Base-by-base conservation (phyloP, 1,140 invertebrate genomes). In the Camponotus floridanus region DNA sequence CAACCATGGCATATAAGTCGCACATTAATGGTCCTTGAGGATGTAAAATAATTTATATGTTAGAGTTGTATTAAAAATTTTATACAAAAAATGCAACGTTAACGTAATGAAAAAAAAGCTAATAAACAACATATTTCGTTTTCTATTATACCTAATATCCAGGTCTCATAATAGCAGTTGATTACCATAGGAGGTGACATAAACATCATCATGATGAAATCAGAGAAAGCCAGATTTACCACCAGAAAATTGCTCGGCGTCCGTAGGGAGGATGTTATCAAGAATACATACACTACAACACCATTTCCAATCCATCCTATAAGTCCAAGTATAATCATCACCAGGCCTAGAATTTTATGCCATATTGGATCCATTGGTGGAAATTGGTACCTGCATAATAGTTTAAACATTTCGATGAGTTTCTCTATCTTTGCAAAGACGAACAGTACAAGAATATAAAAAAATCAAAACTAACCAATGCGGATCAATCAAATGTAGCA, bases 81-180 rank as follows among this genome's bases (percentile, higher is more conserved):
- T 18, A 39, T 36, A 48, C 8, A 18, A 18, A 51, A 42, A 21
- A 74, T 8, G 18, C 21, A 74, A 55, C 6, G 36, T 36, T 48
- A 15, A 65, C 59, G n/a, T 59, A 5, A 76, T 57, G 0, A 33
- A 62, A 62, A 26, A 8, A 26, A 57, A 15, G 15, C 15, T 15
- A 51, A 1, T 51, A 51, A 51, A 42, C 5, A 6, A 26, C 26
- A 26, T 26, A 26, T 26, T 26, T 26, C 11, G 42, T 9, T 71
- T 59, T 59, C 18, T 42, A 65, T 90, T 87, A 26, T 26, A 80
- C 97, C 98, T 83, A 98, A 96, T 62, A 98, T 96, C 98, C 98
- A 98, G 11, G 98, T 98, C 95, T 98, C 97, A 88, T 97, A 96
- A 91, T 97, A 98, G 93, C 98, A 98, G 94, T 98, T 98, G 85